Evolutionary conservation across 2,888 invertebrate genomes (phyloP).

Genomic region (Lasioglossum lativentre): DNA sequence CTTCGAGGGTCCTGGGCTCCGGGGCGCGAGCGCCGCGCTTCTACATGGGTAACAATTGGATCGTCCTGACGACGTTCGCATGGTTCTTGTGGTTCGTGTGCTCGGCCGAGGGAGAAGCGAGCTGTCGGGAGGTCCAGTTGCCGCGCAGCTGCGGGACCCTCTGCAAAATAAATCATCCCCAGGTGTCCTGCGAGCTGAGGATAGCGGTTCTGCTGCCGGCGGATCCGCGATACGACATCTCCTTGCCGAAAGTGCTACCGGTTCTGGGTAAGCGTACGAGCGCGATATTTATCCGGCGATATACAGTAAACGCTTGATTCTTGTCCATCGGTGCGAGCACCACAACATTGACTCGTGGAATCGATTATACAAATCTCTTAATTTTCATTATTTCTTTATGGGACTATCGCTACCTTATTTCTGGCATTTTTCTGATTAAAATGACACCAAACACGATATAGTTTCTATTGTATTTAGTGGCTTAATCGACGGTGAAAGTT

Average conservation of each 20-base stretch:
- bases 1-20: background rate
- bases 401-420: no score
- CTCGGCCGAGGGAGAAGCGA: constrained; percentile 39
- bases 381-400: no score
- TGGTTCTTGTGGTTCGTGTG: constrained; percentile 60
- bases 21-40: background rate
- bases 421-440: no score
- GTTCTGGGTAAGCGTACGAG: constrained; percentile 80
- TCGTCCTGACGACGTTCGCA: constrained; percentile 56
- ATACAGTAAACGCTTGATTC: no score
- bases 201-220: constrained; percentile 89
- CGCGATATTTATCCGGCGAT: no score
- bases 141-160: constrained; percentile 85
- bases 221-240: constrained; percentile 87
- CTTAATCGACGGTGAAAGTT: no score
- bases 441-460: no score
- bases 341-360: no score
- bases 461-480: no score
- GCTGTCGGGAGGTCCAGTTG: constrained; percentile 78
- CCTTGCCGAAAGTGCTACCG: constrained; percentile 89
- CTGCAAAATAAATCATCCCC: constrained; percentile 84
- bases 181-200: constrained; percentile 86
- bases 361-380: no score
- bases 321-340: no score
- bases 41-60: constrained; percentile 65